Conservation (phyloP, 2,888 invertebrate species). For the Dolichomitus sp. region DNA sequence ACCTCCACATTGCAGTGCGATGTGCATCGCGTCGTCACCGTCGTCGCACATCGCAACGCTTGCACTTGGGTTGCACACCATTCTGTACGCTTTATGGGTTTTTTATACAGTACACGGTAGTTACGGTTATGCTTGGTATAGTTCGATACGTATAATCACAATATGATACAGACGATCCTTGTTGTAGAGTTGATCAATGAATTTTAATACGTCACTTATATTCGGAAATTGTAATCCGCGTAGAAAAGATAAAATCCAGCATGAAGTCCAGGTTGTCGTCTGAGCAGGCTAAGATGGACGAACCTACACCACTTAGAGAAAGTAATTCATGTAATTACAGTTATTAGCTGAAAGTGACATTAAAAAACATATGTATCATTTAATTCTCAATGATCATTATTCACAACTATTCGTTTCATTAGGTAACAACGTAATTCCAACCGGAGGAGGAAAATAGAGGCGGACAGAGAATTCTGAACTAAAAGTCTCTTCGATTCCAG, state of each 20-base stretch:
- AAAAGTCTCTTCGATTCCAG: conserved; percentile 53
- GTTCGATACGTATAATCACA: not conserved
- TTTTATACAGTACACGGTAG: conserved; percentile 4
- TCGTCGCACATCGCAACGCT: conserved; percentile 17
- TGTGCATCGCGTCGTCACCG: conserved; percentile 34
- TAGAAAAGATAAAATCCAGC: too few relatives aligned
- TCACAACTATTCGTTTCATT: not conserved
- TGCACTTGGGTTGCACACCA: conserved; percentile 34
- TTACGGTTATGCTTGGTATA: not conserved
- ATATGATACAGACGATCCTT: not conserved
- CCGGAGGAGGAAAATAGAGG: not conserved
- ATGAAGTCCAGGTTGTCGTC: too few relatives aligned
- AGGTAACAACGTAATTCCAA: not conserved
- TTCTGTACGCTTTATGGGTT: not conserved
- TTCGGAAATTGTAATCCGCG: too few relatives aligned
- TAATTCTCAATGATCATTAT: not conserved
- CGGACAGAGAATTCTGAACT: conserved; percentile 2
- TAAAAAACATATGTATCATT: not conserved
- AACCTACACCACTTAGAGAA: not conserved
- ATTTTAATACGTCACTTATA: too few relatives aligned
- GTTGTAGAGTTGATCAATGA: not conserved
- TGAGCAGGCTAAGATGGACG: not conserved
- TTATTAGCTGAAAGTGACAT: not conserved
- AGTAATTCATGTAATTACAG: not conserved
- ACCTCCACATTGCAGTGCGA: conserved; percentile 22